Base-by-base conservation (phyloP, 2,797 vertebrate species). In the Myotis daubentonii region DNA sequence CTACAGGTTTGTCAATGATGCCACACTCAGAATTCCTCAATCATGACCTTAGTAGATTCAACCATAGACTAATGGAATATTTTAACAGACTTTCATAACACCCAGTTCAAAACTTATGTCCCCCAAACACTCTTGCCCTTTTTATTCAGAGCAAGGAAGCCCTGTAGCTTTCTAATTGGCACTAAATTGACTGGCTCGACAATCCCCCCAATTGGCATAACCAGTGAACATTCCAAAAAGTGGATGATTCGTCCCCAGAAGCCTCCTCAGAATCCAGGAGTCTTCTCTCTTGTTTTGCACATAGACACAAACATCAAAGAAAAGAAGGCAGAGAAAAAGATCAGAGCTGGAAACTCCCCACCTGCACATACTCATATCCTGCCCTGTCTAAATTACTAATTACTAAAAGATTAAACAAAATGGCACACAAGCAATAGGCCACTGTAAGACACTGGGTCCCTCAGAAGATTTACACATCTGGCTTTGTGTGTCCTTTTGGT, bases 361-460 rank as follows among this genome's bases (percentile, higher is more conserved):
- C 74, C 89, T 68, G 85, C 80, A 51, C n/a, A 41, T 16, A 41
- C 36, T 49, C 72, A 66, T 49, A 74, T 85, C 79, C 86, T 74
- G 84, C 60, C 76, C 38, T 28, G 15, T 53, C 86, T 87, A 72
- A 92, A 94, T 76, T 74, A 94, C 89, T 92, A 85, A 91, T 95
- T 90, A 87, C 87, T 65, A 62, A 78, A 78, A 70, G 81, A 95
- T 79, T 95, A 53, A 94, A 79, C 60, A 62, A 65, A 87, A 90
- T 33, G 33, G 13, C 65, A 28, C 36, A 8, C 5, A 75, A 68
- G 33, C 28, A 62, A 62, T 87, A 79, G 87, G 62, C 81, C 44
- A 38, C 47, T 1, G 2, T 0, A 80, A 80, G 85, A 82, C 47
- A 22, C 41, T 66, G 60, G 36, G 16, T 25, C 6, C 36, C 55